A percentile compares a stretch with the other conserved stretches of the same genome.
These are phyloP conservation scores for Girardinichthys multiradiatus DNA, from an alignment of 2,113 vertebrate genomes.

Conservation along the genomic window DNA sequence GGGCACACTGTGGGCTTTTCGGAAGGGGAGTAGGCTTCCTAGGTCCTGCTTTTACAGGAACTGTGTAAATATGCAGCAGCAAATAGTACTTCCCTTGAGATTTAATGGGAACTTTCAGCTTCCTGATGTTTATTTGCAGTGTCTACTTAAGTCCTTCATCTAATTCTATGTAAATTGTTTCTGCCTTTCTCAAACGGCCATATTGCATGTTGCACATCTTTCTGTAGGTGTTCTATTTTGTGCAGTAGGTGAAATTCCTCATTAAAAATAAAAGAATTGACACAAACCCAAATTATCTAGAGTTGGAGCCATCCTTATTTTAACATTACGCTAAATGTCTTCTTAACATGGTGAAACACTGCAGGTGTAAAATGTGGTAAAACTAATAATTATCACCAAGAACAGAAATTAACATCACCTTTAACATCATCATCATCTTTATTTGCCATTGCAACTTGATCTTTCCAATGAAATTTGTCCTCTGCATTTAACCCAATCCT, in stretches of 20 bases:
- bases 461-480: too few species aligned
- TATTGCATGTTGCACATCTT: background rate
- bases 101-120: background rate
- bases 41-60: slow-evolving; percentile 8
- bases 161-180: background rate
- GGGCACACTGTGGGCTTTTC: background rate
- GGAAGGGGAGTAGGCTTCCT: slow-evolving; percentile 5
- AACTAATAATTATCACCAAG: too few species aligned
- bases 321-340: background rate
- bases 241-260: background rate
- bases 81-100: slow-evolving; percentile 6
- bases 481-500: too few species aligned
- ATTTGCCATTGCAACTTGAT: too few species aligned
- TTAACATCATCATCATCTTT: too few species aligned
- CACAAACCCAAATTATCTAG: background rate
- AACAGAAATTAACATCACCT: too few species aligned
- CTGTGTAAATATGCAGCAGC: background rate
- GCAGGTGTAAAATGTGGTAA: too few species aligned
- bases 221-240: background rate
- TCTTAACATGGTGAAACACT: too few species aligned
- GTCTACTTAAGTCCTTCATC: background rate
- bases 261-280: background rate
- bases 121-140: slow-evolving; percentile 6
- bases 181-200: background rate
- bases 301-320: background rate